These are phyloP conservation scores for Linyphia triangularis DNA, from an alignment of 2,888 invertebrate species.

Conservation along the genomic window DNA sequence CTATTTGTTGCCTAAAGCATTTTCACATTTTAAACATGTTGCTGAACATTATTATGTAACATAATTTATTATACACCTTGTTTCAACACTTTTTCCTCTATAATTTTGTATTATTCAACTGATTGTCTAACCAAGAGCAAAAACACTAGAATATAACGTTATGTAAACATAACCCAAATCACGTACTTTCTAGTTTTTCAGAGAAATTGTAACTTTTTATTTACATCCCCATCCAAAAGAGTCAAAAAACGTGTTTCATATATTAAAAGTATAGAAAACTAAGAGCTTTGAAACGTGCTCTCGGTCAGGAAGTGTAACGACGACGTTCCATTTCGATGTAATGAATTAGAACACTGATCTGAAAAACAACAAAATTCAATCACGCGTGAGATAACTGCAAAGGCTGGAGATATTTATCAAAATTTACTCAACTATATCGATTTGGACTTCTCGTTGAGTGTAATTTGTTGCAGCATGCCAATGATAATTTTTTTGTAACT, in stretches of 20 bases:
- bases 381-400: background rate
- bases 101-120: too few species aligned
- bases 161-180: background rate
- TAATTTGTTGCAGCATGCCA: too few species aligned
- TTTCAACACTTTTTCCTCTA: too few species aligned
- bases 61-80: too few species aligned
- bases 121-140: too few species aligned
- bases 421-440: background rate
- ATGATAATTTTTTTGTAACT: too few species aligned
- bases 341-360: conserved; percentile 41
- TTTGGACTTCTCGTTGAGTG: too few species aligned
- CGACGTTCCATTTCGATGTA: conserved; percentile 40
- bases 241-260: conserved; percentile 7
- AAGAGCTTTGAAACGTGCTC: conserved; percentile 6
- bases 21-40: too few species aligned
- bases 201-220: background rate
- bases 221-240: background rate
- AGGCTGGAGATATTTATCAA: conserved; percentile 18
- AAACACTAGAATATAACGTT: too few species aligned
- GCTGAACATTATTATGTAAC: too few species aligned
- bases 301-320: conserved; percentile 39
- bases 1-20: too few species aligned
- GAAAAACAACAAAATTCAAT: background rate
- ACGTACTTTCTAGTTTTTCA: background rate
- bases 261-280: background rate